A percentile compares a stretch with the other conserved stretches of the same genome.
Conservation (phyloP, 1,140 invertebrate genomes). For the Homarus americanus region DNA sequence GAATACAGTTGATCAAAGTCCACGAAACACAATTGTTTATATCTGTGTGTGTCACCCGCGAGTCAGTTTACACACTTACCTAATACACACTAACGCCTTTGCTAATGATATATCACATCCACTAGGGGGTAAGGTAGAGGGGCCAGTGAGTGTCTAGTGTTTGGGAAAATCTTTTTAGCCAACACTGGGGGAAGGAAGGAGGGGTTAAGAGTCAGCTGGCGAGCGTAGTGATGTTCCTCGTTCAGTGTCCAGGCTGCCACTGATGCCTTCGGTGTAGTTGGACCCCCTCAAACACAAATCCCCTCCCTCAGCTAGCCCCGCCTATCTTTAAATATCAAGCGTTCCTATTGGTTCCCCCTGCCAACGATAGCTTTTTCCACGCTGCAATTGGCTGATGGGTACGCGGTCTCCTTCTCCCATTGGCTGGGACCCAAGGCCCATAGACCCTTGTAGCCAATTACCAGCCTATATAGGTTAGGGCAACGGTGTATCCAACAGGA, state of each 20-base stretch:
- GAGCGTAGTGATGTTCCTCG: conserved; percentile 41
- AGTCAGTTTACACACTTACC: no score
- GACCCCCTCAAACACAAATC: conserved; percentile 68
- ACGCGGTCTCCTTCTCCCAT: conserved; percentile 3
- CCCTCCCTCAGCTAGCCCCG: conserved; percentile 53
- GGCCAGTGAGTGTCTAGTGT: no score
- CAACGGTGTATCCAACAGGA: not conserved
- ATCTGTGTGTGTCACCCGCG: no score
- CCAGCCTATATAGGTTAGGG: conserved; percentile 7
- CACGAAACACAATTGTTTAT: no score
- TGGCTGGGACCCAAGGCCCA: conserved; percentile 8
- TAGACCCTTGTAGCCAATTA: conserved; percentile 37
- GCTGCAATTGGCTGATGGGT: conserved; percentile 34
- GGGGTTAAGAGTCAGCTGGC: not conserved
- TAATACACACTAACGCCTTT: no score
- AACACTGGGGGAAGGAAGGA: not conserved
- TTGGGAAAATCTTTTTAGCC: no score
- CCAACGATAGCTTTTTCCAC: conserved; percentile 55
- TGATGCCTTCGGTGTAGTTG: conserved; percentile 61
- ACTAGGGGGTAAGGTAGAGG: no score
- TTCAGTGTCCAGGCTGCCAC: conserved; percentile 51
- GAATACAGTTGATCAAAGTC: no score
- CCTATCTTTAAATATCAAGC: conserved; percentile 62
- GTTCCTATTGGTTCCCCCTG: conserved; percentile 50
- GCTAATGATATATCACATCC: no score